Conservation (phyloP, 2,888 invertebrate species). For the Invenusta paracnida region DNA sequence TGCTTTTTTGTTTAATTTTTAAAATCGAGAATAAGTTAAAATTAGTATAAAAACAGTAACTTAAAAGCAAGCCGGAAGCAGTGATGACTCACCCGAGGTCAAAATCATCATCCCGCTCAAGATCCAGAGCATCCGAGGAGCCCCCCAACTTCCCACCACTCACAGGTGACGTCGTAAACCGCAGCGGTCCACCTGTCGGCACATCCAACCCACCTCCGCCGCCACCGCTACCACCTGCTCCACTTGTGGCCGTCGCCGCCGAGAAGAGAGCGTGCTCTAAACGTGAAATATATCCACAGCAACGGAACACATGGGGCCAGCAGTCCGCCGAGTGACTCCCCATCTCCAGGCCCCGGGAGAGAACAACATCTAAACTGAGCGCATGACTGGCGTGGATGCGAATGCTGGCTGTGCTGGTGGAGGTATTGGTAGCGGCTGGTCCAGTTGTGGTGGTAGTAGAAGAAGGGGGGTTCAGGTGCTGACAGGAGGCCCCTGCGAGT, state of each 20-base stretch:
- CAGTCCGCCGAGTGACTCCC: conserved; percentile 87
- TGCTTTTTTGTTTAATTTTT: too few relatives aligned
- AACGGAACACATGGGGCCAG: conserved; percentile 87
- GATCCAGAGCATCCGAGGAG: background rate
- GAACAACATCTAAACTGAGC: conserved; percentile 81
- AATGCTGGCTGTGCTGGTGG: background rate
- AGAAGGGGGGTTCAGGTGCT: background rate
- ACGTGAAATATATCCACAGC: conserved; percentile 21
- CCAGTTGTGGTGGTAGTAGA: too few relatives aligned
- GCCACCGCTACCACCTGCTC: too few relatives aligned
- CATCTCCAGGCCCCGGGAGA: conserved; percentile 79
- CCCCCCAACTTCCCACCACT: too few relatives aligned
- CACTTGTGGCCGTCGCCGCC: conserved; percentile 76
- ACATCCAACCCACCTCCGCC: too few relatives aligned
- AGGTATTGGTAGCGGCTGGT: conserved; percentile 74
- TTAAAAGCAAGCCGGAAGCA: too few relatives aligned
- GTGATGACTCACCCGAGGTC: background rate
- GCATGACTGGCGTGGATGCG: conserved; percentile 80
- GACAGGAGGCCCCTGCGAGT: conserved; percentile 79
- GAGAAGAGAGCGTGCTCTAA: conserved; percentile 27
- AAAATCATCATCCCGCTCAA: background rate
- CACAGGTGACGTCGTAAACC: background rate
- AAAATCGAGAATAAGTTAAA: too few relatives aligned
- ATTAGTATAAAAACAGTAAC: too few relatives aligned
- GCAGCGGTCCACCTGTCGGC: too few relatives aligned